These are phyloP conservation scores for Monoplex corrugatus DNA, from an alignment of 2,888 invertebrate species.

Conservation along the genomic window DNA sequence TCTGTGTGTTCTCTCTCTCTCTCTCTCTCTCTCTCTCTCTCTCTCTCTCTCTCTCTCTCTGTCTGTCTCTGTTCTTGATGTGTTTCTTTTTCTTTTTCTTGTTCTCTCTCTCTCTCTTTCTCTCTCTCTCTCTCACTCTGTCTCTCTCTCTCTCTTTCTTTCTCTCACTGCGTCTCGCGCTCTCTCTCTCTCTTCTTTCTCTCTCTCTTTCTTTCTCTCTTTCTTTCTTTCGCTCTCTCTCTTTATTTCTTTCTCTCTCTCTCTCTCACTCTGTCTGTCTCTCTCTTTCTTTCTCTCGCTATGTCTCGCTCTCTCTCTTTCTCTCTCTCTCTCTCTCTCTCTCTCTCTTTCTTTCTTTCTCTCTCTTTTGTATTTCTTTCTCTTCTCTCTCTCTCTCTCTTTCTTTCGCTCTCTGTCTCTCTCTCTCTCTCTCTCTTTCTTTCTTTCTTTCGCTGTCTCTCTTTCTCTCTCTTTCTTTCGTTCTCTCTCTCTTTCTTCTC, in stretches of 20 bases:
- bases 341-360: not conserved
- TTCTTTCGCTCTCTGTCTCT: no score
- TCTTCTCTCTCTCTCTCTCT: not conserved
- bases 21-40: slow-evolving; percentile 10
- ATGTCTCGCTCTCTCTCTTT: not conserved
- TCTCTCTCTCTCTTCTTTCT: no score
- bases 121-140: not conserved
- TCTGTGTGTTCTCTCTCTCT: not conserved
- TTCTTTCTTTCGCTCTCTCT: slow-evolving; percentile 10
- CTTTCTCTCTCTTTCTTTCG: not conserved
- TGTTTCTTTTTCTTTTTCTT: not conserved
- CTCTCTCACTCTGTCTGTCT: not conserved
- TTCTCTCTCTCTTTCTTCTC: no score
- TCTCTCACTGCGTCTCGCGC: not conserved
- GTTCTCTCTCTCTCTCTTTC: not conserved
- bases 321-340: not conserved
- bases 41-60: slow-evolving; percentile 42
- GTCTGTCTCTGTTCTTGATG: slow-evolving; percentile 34
- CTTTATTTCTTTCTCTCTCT: not conserved
- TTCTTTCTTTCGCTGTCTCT: not conserved
- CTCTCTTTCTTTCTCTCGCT: no score
- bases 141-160: not conserved
- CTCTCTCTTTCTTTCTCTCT: no score
- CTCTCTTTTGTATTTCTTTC: not conserved
- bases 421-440: slow-evolving; percentile 8